Percentiles rank a stretch among this genome's conserved stretches.
phyloP scores from a whole-genome alignment of 2,888 invertebrate species.

The Seira sanloemensis region DNA sequence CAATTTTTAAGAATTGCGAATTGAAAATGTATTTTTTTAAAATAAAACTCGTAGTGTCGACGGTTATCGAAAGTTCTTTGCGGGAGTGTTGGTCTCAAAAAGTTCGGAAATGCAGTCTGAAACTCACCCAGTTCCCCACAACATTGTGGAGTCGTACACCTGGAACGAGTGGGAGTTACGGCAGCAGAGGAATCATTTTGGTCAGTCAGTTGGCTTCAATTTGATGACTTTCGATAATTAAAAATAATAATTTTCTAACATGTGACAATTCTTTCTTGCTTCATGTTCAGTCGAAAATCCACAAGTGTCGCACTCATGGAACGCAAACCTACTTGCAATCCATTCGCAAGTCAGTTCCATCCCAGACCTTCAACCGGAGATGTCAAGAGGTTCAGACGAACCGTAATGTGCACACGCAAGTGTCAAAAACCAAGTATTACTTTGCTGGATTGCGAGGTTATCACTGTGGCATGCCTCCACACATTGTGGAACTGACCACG shows the following conservation, averaged over 20 bases:
- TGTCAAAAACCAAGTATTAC: constrained; percentile 64
- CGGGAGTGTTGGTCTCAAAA: constrained; percentile 36
- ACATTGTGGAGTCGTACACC: constrained; percentile 62
- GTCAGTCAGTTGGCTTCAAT: constrained; percentile 40
- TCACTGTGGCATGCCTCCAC: constrained; percentile 66
- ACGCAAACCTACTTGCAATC: constrained; percentile 69
- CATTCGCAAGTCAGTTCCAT: constrained; percentile 38
- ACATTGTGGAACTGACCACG: constrained; percentile 67
- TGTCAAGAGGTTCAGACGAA: constrained; percentile 65
- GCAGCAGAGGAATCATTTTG: constrained; percentile 65
- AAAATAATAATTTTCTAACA: background rate
- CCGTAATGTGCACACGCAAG: constrained; percentile 47
- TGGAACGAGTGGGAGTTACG: constrained; percentile 73
- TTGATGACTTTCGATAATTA: background rate
- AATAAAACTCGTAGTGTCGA: too few relatives aligned
- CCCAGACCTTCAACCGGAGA: constrained; percentile 62
- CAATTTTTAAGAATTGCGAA: background rate
- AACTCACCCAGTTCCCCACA: constrained; percentile 66
- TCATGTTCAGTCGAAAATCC: constrained; percentile 62
- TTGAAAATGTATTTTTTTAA: background rate
- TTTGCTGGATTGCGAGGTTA: constrained; percentile 70
- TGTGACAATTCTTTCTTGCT: background rate
- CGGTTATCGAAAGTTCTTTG: constrained; percentile 9
- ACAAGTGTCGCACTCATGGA: constrained; percentile 69
- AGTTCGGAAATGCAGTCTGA: constrained; percentile 68